These are phyloP conservation scores for Xylocampa areola DNA, from an alignment of 2,888 invertebrate genomes.

Conservation along the genomic window DNA sequence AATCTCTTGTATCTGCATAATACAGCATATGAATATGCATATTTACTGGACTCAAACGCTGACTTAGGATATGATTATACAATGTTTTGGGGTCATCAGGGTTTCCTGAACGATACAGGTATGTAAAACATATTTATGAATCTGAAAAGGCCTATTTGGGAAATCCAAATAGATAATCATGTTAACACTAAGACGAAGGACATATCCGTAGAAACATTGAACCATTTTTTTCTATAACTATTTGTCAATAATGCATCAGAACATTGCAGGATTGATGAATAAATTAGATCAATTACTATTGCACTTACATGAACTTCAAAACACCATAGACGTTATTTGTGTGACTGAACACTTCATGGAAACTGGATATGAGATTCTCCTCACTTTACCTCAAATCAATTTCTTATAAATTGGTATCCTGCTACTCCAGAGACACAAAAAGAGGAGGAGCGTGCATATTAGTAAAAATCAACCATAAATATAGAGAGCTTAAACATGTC, in stretches of 20 bases:
- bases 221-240: constrained; percentile 6
- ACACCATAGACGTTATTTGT: constrained; percentile 2
- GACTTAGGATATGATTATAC: constrained; percentile 3
- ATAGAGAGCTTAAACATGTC: constrained; percentile 1
- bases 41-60: constrained; percentile 8
- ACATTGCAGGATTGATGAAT: constrained; percentile 2
- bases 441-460: constrained; percentile 2
- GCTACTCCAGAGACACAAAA: background rate
- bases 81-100: constrained; percentile 3
- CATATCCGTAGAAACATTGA: background rate
- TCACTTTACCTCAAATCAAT: background rate
- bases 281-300: background rate
- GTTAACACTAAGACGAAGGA: background rate
- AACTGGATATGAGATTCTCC: constrained; percentile 4
- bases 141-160: constrained; percentile 2
- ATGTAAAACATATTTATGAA: constrained; percentile 4
- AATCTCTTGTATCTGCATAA: constrained; percentile 9
- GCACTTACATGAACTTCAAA: constrained; percentile 5
- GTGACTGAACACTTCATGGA: constrained; percentile 2
- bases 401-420: background rate
- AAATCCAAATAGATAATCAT: constrained; percentile 4
- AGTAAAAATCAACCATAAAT: constrained; percentile 3
- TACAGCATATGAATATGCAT: constrained; percentile 8
- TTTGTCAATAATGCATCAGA: constrained; percentile 8
- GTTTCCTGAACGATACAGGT: constrained; percentile 5